Percentiles rank a stretch among this genome's conserved stretches.
Evolutionary conservation across 2,888 invertebrate species (phyloP).

Genomic region (Lymantria dispar): DNA sequence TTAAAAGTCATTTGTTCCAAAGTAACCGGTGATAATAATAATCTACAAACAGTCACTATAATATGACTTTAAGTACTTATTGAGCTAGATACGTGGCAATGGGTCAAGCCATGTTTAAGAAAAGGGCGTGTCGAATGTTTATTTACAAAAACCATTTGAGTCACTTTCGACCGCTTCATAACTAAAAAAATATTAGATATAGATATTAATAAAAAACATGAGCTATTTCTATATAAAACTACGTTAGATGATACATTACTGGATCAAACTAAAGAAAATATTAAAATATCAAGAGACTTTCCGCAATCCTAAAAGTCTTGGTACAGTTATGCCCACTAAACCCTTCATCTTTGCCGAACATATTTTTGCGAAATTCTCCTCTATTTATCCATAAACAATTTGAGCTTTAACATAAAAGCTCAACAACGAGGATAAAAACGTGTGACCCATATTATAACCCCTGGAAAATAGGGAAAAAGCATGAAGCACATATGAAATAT

Average conservation of each 20-base stretch:
- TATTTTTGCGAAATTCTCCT: neutral
- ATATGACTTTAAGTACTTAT: too few relatives aligned
- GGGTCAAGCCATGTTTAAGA: too few relatives aligned
- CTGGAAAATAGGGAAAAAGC: conserved; percentile 4
- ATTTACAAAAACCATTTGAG: too few relatives aligned
- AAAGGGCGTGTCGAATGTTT: too few relatives aligned
- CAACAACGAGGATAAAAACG: neutral
- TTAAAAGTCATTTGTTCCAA: too few relatives aligned
- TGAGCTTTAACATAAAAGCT: neutral
- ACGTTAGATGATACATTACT: neutral
- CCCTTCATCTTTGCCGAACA: neutral
- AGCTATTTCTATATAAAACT: neutral
- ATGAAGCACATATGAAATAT: conserved; percentile 7
- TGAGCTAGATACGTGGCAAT: too few relatives aligned
- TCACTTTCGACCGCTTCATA: too few relatives aligned
- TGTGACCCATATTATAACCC: neutral
- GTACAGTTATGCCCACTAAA: neutral
- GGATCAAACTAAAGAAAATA: neutral
- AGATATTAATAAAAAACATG: too few relatives aligned
- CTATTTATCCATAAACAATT: neutral
- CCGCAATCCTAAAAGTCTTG: neutral
- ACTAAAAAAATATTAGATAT: too few relatives aligned
- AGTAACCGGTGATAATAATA: too few relatives aligned
- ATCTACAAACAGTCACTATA: too few relatives aligned
- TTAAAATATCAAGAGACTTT: neutral